Evolutionary conservation across 2,888 invertebrate species (phyloP).

Genomic region (Tiphia femorata): DNA sequence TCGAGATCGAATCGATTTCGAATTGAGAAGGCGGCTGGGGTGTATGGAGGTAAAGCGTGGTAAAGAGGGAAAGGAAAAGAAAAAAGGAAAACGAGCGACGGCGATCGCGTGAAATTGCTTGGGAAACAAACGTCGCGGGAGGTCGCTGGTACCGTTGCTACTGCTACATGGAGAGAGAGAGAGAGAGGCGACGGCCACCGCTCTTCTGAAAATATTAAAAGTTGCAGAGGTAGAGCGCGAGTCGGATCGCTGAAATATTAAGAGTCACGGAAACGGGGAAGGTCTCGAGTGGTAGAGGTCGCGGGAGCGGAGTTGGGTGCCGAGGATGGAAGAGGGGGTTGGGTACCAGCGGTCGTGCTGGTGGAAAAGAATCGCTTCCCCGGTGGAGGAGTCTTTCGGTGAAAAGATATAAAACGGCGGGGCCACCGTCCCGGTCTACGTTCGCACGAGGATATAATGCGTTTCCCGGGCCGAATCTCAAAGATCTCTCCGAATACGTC

Average conservation of each 20-base stretch:
- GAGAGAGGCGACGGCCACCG: not conserved
- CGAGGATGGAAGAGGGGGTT: no score
- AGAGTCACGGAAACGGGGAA: slow-evolving; percentile 11
- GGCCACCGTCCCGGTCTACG: no score
- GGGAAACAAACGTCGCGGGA: not conserved
- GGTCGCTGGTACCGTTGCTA: not conserved
- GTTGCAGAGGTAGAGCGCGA: not conserved
- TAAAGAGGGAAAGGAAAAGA: no score
- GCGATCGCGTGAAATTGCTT: no score
- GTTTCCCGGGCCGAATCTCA: not conserved
- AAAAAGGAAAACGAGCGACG: not conserved
- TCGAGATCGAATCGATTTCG: no score
- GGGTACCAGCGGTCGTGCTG: no score
- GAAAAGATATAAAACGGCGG: not conserved
- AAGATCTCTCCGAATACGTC: no score
- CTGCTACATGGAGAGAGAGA: not conserved
- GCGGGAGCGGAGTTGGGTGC: no score
- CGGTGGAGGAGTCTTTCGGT: not conserved
- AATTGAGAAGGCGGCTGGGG: no score
- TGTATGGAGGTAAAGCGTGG: no score
- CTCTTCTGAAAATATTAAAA: slow-evolving; percentile 10
- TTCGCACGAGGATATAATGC: not conserved
- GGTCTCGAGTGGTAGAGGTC: no score
- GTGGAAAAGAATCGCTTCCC: not conserved
- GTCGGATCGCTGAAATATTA: slow-evolving; percentile 14